These are phyloP conservation scores for Phortica magna DNA, from an alignment of 2,888 invertebrate species.

Conservation along the genomic window DNA sequence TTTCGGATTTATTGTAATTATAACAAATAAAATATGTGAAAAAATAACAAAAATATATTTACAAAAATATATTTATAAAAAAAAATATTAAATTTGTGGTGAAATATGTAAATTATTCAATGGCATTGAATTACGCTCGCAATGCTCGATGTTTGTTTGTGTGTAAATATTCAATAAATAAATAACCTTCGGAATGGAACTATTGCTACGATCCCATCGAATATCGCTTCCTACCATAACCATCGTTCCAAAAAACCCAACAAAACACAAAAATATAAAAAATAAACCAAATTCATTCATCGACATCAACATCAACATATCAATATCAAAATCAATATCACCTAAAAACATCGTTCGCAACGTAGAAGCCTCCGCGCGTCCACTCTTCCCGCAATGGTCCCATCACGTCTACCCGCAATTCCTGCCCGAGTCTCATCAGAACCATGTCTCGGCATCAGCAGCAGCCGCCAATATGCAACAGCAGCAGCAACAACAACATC, in stretches of 20 bases:
- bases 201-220: slow-evolving; percentile 1
- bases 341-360: background rate
- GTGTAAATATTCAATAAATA: slow-evolving; percentile 29
- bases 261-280: slow-evolving; percentile 7
- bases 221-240: background rate
- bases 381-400: slow-evolving; percentile 96
- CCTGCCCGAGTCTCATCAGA: slow-evolving; percentile 93
- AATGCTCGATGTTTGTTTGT: slow-evolving; percentile 40
- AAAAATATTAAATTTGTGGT: slow-evolving; percentile 24
- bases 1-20: slow-evolving; percentile 76
- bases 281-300: slow-evolving; percentile 1
- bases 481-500: slow-evolving; percentile 69
- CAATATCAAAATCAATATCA: slow-evolving; percentile 30
- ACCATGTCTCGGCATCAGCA: slow-evolving; percentile 80
- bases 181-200: slow-evolving; percentile 8
- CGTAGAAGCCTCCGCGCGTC: slow-evolving; percentile 80
- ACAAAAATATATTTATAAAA: slow-evolving; percentile 49
- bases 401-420: slow-evolving; percentile 97
- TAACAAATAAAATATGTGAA: slow-evolving; percentile 32
- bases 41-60: slow-evolving; percentile 46
- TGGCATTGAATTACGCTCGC: slow-evolving; percentile 46
- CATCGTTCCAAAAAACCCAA: background rate
- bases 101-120: slow-evolving; percentile 11
- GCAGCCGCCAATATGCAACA: slow-evolving; percentile 76
- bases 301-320: slow-evolving; percentile 22